Percentiles rank a stretch among this genome's conserved stretches.
phyloP scores from a whole-genome alignment of 2,888 invertebrate genomes.

The Oegoconia quadripuncta region DNA sequence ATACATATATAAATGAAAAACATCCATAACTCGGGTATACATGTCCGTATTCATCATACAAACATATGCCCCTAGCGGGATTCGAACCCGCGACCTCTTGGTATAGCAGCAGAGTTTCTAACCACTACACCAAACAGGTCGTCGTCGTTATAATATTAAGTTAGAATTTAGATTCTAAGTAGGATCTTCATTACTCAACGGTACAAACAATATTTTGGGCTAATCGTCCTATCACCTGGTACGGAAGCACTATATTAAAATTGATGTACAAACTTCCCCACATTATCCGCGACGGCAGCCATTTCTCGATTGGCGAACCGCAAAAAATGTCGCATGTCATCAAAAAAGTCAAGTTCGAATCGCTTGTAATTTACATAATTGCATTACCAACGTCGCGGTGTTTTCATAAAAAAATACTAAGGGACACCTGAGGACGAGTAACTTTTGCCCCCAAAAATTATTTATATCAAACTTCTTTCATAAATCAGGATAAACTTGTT shows the following conservation, averaged over 20 bases:
- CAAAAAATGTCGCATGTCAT: constrained; percentile 32
- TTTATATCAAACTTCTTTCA: constrained; percentile 72
- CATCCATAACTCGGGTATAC: too few species aligned
- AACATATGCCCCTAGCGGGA: too few species aligned
- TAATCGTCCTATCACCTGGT: neutral
- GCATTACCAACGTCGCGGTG: constrained; percentile 47
- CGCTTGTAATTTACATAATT: constrained; percentile 68
- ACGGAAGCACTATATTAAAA: constrained; percentile 2
- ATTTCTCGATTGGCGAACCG: constrained; percentile 9
- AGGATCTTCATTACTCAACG: neutral
- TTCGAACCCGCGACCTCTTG: too few species aligned
- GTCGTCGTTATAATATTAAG: too few species aligned
- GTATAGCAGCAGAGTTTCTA: too few species aligned
- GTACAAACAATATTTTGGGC: neutral
- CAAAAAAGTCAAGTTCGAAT: constrained; percentile 26
- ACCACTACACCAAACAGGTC: too few species aligned
- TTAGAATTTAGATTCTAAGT: neutral
- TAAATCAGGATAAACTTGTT: constrained; percentile 76
- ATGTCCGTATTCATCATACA: too few species aligned
- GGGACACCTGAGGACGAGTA: constrained; percentile 67
- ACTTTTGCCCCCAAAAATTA: constrained; percentile 74
- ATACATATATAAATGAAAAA: too few species aligned
- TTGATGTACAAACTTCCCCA: constrained; percentile 3
- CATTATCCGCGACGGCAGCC: constrained; percentile 5
- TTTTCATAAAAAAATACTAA: constrained; percentile 68